These are phyloP conservation scores for Pilophorus perplexus DNA, from an alignment of 2,888 invertebrate species.

Conservation along the genomic window DNA sequence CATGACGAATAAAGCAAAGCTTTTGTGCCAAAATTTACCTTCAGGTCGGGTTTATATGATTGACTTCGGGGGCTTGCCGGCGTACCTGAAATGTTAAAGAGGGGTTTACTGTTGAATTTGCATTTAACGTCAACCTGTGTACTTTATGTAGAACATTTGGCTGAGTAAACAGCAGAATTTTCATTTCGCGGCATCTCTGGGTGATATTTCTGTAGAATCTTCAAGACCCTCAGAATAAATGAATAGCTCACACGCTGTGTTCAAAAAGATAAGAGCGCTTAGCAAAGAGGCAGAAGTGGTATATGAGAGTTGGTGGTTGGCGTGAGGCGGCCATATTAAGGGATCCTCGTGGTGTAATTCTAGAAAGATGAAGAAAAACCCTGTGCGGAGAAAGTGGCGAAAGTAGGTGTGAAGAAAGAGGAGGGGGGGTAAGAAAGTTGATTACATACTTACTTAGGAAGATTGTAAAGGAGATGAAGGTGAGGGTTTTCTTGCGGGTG, in stretches of 20 bases:
- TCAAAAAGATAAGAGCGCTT: background rate
- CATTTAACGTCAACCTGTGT: no score
- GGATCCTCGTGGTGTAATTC: slow-evolving; percentile 14
- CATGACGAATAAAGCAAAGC: no score
- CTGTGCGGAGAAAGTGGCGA: background rate
- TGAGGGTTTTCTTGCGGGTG: background rate
- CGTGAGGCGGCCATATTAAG: slow-evolving; percentile 1
- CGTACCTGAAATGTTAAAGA: no score
- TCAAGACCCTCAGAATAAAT: slow-evolving; percentile 13
- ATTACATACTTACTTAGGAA: slow-evolving; percentile 28
- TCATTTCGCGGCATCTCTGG: no score
- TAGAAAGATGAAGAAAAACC: background rate
- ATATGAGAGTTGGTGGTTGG: background rate
- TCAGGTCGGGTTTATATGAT: no score
- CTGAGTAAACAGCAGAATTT: no score
- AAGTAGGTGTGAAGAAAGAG: background rate
- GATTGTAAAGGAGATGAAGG: slow-evolving; percentile 21
- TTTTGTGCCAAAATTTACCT: no score
- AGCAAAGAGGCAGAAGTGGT: background rate
- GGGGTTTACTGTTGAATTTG: no score
- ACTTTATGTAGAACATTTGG: no score
- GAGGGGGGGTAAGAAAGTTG: slow-evolving; percentile 10
- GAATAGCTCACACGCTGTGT: slow-evolving; percentile 13
- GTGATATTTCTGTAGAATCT: no score
- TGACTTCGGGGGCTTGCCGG: no score